phyloP scores from a whole-genome alignment of 2,113 vertebrate species.

The Rhynchomys soricoides region DNA sequence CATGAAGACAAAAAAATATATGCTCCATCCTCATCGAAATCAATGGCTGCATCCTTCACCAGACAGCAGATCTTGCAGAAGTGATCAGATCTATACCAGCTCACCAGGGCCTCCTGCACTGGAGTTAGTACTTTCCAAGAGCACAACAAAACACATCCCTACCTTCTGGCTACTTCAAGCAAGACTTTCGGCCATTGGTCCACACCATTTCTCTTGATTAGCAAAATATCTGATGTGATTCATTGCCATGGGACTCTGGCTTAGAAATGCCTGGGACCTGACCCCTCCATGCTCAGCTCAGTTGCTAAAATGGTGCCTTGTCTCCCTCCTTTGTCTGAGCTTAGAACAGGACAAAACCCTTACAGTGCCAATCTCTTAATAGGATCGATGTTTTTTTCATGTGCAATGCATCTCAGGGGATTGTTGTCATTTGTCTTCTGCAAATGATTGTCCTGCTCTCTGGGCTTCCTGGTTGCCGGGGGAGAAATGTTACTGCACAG shows the following conservation, averaged over 20 bases:
- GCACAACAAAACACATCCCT: neutral
- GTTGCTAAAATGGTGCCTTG: slow-evolving; percentile 57
- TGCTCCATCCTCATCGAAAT: neutral
- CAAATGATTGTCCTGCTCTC: slow-evolving; percentile 63
- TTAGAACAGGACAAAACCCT: slow-evolving; percentile 68
- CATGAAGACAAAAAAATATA: neutral
- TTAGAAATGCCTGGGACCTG: slow-evolving; percentile 14
- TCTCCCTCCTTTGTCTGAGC: slow-evolving; percentile 78
- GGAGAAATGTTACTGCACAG: slow-evolving; percentile 60
- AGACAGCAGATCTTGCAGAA: neutral
- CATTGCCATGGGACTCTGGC: neutral
- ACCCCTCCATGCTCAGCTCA: neutral
- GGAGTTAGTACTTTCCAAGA: neutral
- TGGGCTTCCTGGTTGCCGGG: slow-evolving; percentile 40
- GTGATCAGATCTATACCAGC: neutral
- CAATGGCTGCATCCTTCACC: neutral
- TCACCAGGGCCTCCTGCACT: neutral
- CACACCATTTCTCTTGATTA: slow-evolving; percentile 24
- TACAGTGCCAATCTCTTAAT: slow-evolving; percentile 48
- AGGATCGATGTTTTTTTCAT: slow-evolving; percentile 24
- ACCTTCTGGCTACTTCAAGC: neutral
- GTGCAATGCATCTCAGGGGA: slow-evolving; percentile 54
- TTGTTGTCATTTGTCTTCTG: slow-evolving; percentile 63
- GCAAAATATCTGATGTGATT: slow-evolving; percentile 56
- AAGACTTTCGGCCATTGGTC: neutral